Evolutionary conservation across 2,797 vertebrate genomes (phyloP), one percentile per base, ranked within the genome.

Genomic region (Cuculus canorus): DNA sequence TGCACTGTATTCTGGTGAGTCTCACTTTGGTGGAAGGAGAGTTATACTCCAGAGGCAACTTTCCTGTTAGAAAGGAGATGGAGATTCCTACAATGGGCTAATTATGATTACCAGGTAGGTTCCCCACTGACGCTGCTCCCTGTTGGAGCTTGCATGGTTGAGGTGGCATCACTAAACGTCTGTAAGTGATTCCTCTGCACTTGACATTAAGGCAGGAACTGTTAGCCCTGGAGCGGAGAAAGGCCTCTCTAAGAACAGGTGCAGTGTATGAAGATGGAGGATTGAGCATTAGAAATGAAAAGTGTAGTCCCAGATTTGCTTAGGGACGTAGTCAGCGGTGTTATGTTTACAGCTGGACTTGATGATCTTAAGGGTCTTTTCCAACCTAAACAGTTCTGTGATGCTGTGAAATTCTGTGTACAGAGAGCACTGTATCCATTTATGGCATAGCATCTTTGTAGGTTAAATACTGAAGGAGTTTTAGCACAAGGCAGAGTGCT

Each of bases 391-490:
- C 21, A 47, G 19, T 47, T 47, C 47, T 47, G 21, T 47, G 47
- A 47, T 47, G 47, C 47, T 47, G 47, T 47, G 47, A 47, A 47
- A 17, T 10, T 11, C 28, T 59, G 8, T 43, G 45, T 64, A 33
- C 22, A 57, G 21, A 9, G 7, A 60, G 21, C 15, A 23, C 3
- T 43, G 60, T 41, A 53, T 52, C 48, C 57, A 47, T 28, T 80
- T 15, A 3, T 3, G 54, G 33, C 27, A 41, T 47, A 60, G n/a
- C 3, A 0, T 61, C 50, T 61, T 3, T 33, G 5, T 10, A 11
- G 43, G 60, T 59, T 22, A 86, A 79, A 61, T 21, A 54, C 2
- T 47, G 52, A 69, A 66, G 24, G 45, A 33, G 28, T n/a, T 82
- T 54, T 65, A 66, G 13, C 3, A 17, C 13, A 37, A 43, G 23